Base-by-base conservation (phyloP, 2,797 vertebrate species). In the Bradypodion pumilum region DNA sequence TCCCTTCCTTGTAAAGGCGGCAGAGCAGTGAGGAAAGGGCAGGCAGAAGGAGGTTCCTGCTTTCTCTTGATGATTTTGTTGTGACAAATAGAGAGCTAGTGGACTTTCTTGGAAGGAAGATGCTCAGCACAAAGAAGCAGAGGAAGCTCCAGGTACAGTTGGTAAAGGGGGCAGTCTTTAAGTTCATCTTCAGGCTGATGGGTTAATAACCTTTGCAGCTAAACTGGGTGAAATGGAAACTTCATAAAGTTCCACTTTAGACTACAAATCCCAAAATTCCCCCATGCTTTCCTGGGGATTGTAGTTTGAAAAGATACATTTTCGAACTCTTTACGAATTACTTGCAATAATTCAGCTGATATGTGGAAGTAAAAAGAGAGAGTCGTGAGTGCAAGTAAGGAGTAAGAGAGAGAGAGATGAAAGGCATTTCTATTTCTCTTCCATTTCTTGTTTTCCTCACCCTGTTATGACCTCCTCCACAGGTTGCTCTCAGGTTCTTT, bases 401-500 rank as follows among this genome's bases (percentile, higher is more conserved):
- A n/a, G n/a, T n/a, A n/a, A n/a, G n/a, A n/a, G n/a, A n/a, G n/a
- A 2, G 52, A 21, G 52, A 56, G 52, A 56, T 15, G 13, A 56
- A 19, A 56, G 21, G 2, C 52, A 56, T 56, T 56, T 16, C 13
- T 56, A 15, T 21, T 25, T 15, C 21, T 9, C 2, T 37, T 9
- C 25, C 27, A 29, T 27, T 40, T 60, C 23, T 37, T 65, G 68
- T 42, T 69, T n/a, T 5, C 29, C 44, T 77, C 27, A 29, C 60
- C 68, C 70, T 9, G n/a, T n/a, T n/a, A n/a, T 40, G 27, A 9
- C 13, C 44, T 77, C 62, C 66, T 37, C 63, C 72, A 5, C 79
- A 93, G 92, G 60, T 68, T 92, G 82, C 72, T 93, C 32, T 89
- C 92, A 7, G 92, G 92, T 35, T 93, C 92, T 46, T 93, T 93